phyloP scores from a whole-genome alignment of 2,888 invertebrate species.

The Eupeodes latifasciatus region DNA sequence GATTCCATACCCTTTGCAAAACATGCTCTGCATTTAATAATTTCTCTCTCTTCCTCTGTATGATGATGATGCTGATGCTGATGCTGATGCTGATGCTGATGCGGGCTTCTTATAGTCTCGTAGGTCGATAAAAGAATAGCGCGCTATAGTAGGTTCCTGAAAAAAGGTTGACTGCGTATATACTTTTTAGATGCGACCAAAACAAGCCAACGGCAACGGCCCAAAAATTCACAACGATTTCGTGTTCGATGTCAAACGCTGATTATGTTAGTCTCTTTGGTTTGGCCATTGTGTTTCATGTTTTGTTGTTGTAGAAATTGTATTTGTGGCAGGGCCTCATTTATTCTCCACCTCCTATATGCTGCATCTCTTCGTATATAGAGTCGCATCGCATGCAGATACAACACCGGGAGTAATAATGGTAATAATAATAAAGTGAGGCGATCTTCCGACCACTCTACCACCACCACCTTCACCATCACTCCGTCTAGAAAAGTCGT shows the following conservation, averaged over 20 bases:
- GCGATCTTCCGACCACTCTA: conserved; percentile 64
- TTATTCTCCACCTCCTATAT: conserved; percentile 60
- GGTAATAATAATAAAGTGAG: conserved; percentile 74
- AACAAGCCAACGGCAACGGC: background rate
- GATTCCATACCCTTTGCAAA: conserved; percentile 39
- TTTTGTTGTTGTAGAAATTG: conserved; percentile 5
- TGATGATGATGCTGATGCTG: background rate
- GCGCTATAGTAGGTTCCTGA: background rate
- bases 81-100: background rate
- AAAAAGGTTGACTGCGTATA: conserved; percentile 4
- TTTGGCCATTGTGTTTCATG: conserved; percentile 62
- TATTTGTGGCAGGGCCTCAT: conserved; percentile 46
- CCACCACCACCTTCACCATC: background rate
- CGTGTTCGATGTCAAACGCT: conserved; percentile 76
- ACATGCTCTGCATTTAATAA: conserved; percentile 61
- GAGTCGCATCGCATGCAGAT: background rate
- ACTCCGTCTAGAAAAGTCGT: background rate
- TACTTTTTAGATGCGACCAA: background rate
- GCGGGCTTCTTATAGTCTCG: conserved; percentile 26
- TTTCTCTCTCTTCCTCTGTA: conserved; percentile 1
- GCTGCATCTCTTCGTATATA: background rate
- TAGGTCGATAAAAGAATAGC: conserved; percentile 65
- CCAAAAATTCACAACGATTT: conserved; percentile 66
- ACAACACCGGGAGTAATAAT: conserved; percentile 47
- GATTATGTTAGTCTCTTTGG: conserved; percentile 67